Percentiles rank a stretch among this genome's conserved stretches.
phyloP scores from a whole-genome alignment of 2,888 invertebrate genomes.

The Nomada ruficornis region DNA sequence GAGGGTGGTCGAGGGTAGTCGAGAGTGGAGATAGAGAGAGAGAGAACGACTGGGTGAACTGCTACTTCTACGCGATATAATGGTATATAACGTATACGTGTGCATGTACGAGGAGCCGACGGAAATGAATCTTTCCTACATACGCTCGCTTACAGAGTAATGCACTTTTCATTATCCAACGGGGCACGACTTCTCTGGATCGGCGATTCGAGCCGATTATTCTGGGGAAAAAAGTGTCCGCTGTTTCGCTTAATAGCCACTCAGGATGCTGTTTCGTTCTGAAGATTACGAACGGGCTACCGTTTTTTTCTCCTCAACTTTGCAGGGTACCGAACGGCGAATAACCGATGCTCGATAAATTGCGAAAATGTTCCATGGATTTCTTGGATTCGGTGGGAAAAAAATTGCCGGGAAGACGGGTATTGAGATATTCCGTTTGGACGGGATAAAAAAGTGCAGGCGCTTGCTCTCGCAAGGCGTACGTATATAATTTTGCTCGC shows the following conservation, averaged over 20 bases:
- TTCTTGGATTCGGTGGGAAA: too few relatives aligned
- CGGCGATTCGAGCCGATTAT: slow-evolving; percentile 28
- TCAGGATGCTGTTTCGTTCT: too few relatives aligned
- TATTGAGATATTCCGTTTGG: too few relatives aligned
- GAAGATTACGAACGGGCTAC: too few relatives aligned
- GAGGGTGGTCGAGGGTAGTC: slow-evolving; percentile 18
- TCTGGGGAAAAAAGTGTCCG: neutral
- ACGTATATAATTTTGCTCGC: too few relatives aligned
- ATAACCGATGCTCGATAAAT: too few relatives aligned
- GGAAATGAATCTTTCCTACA: slow-evolving; percentile 62
- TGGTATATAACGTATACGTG: slow-evolving; percentile 1
- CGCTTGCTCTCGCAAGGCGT: too few relatives aligned
- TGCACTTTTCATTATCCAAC: slow-evolving; percentile 63
- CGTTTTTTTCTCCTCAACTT: too few relatives aligned
- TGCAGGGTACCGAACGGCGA: too few relatives aligned
- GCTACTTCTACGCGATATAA: slow-evolving; percentile 48
- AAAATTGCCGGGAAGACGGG: too few relatives aligned
- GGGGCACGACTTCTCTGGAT: slow-evolving; percentile 25
- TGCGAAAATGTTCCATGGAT: too few relatives aligned
- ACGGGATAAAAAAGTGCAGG: too few relatives aligned
- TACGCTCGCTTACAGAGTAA: slow-evolving; percentile 56
- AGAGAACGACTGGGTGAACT: slow-evolving; percentile 1
- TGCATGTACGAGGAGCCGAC: slow-evolving; percentile 32
- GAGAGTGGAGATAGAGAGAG: slow-evolving; percentile 2
- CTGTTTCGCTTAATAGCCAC: neutral